Conservation (phyloP, 2,113 vertebrate genomes). For the Burhinus oedicnemus region DNA sequence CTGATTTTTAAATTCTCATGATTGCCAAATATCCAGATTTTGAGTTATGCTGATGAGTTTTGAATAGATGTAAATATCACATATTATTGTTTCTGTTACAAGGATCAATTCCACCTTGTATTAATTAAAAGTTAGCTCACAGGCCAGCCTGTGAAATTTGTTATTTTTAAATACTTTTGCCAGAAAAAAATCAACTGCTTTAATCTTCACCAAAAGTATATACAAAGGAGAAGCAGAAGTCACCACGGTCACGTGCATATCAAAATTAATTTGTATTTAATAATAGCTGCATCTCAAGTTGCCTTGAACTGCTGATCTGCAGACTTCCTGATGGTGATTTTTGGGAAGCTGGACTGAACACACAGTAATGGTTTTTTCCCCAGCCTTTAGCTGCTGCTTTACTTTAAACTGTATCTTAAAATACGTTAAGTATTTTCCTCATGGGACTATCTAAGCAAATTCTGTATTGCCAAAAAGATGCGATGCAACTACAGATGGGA, state of each 20-base stretch:
- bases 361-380: not conserved
- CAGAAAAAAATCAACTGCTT: not conserved
- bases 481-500: not conserved
- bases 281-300: not conserved
- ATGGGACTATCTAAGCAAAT: not conserved
- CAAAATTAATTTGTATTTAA: not conserved
- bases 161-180: not conserved
- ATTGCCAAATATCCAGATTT: not conserved
- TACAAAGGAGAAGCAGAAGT: not conserved
- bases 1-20: not conserved
- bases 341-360: not conserved
- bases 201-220: not conserved
- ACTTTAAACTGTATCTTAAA: not conserved
- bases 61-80: not conserved
- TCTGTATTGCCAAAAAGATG: not conserved
- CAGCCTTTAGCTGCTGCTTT: not conserved
- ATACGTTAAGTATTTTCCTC: not conserved
- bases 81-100: not conserved
- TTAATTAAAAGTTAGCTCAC: not conserved
- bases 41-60: not conserved
- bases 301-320: not conserved
- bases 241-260: not conserved
- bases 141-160: not conserved
- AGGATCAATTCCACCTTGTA: not conserved
- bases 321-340: not conserved